These are phyloP conservation scores for Xiphorhynchus erythropygius DNA, from an alignment of 2,797 vertebrate species.

Conservation along the genomic window DNA sequence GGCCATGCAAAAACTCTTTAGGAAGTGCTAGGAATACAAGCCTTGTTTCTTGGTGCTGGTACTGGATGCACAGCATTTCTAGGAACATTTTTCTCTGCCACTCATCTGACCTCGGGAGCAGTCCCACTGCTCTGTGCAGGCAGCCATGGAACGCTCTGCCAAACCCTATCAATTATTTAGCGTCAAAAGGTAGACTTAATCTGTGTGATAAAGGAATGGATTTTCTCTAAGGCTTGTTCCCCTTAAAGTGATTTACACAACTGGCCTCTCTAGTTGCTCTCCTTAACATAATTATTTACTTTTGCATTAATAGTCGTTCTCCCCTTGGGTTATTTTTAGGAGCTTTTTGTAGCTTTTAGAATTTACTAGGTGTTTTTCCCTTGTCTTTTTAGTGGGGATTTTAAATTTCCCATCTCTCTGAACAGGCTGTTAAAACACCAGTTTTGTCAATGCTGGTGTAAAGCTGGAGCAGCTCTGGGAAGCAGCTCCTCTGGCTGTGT, in stretches of 20 bases:
- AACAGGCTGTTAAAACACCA: not conserved
- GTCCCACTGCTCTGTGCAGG: constrained; percentile 33
- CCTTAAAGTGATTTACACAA: constrained; percentile 74
- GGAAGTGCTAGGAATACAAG: not conserved
- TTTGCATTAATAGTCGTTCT: constrained; percentile 62
- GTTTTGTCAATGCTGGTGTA: not conserved
- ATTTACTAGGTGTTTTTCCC: not conserved
- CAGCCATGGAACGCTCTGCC: constrained; percentile 5
- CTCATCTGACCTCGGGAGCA: constrained; percentile 73
- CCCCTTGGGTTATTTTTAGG: constrained; percentile 54
- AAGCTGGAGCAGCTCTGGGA: not conserved
- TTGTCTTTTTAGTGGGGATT: not conserved
- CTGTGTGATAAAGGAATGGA: constrained; percentile 78
- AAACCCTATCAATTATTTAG: constrained; percentile 80
- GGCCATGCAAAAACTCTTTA: not conserved
- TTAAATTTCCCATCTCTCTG: not conserved
- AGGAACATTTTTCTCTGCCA: constrained; percentile 82
- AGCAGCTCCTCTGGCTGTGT: not conserved
- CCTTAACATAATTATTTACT: constrained; percentile 74
- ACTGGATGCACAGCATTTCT: constrained; percentile 68
- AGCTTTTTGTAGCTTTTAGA: constrained; percentile 36
- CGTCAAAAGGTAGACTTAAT: constrained; percentile 67
- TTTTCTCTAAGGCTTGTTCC: constrained; percentile 73
- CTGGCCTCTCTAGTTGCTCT: constrained; percentile 39
- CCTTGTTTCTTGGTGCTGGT: constrained; percentile 73